Base-by-base conservation (phyloP, 2,797 vertebrate genomes). In the Okamejei kenojei region DNA sequence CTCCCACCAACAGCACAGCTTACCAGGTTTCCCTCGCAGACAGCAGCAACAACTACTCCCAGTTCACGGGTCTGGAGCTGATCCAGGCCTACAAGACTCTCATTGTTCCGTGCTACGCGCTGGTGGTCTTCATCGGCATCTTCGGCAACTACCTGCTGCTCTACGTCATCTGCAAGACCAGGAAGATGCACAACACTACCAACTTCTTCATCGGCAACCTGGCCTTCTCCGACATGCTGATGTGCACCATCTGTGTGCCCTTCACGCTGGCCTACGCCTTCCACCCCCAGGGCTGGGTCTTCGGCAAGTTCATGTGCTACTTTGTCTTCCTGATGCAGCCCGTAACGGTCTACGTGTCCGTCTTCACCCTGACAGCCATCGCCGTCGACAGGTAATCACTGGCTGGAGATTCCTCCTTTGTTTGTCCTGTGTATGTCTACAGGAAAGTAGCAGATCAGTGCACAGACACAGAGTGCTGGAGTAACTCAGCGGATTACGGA, bases 141-240 rank as follows among this genome's bases (percentile, higher is more conserved):
- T 95, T 97, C 0, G 98, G 98, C 90, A 98, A 98, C 96, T 98
- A 98, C 93, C 96, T 98, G 93, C 97, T 98, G 81, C 97, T 98
- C 76, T 97, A 98, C 0, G 97, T 98, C 94, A 98, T 98, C 94
- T 98, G 97, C 94, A 96, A 96, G 95, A 97, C 97, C 35, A 97
- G 97, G 94, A 98, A 97, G 95, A 98, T 98, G 97, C 97, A 98
- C 96, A 98, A 98, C 0, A 96, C 98, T 94, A 98, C 97, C 95
- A 98, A 98, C 95, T 98, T 98, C 93, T 98, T 98, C 94, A 98
- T 98, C 1, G 98, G 97, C 13, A 98, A 98, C 95, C 94, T 98
- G 96, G 98, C 98, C 35, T 98, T 98, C 95, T 98, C 97, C 0
- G 98, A 98, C 95, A 97, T 98, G 97, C 96, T 98, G 94, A 98